A percentile compares a stretch with the other conserved stretches of the same genome.
These are phyloP conservation scores for Trididemnum miniatum DNA, from an alignment of 23 tunicate genomes.

Conservation along the genomic window DNA sequence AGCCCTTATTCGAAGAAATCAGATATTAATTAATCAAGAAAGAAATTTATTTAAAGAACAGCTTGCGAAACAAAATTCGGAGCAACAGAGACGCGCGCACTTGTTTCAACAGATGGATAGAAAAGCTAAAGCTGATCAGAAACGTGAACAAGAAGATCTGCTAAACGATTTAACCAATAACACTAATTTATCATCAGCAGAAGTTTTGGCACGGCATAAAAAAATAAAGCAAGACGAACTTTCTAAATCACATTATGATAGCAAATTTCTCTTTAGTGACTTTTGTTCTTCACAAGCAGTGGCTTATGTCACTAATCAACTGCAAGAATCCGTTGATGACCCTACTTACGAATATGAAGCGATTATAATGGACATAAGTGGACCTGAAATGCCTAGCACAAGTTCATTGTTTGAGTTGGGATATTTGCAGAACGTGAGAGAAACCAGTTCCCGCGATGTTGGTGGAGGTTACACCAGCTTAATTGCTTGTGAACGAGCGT, in stretches of 20 bases:
- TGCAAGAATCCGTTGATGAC: background rate
- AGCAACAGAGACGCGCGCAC: slow-evolving; percentile 41
- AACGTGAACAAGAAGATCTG: slow-evolving; percentile 46
- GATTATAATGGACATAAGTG: slow-evolving; percentile 35
- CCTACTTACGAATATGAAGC: slow-evolving; percentile 2
- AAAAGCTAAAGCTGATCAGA: slow-evolving; percentile 46
- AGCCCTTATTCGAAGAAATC: slow-evolving; percentile 59
- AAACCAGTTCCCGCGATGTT: slow-evolving; percentile 45
- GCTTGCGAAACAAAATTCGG: slow-evolving; percentile 46
- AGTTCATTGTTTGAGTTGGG: slow-evolving; percentile 42
- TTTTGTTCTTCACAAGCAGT: background rate
- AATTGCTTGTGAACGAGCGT: slow-evolving; percentile 61
- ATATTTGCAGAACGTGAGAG: slow-evolving; percentile 61
- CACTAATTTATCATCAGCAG: slow-evolving; percentile 41
- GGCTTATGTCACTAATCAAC: background rate
- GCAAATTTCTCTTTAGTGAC: background rate
- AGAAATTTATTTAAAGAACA: slow-evolving; percentile 50
- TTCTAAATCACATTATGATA: background rate
- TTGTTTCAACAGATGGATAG: slow-evolving; percentile 46
- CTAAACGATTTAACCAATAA: slow-evolving; percentile 61
- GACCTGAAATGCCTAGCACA: slow-evolving; percentile 62
- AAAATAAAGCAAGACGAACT: slow-evolving; percentile 25
- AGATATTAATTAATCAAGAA: slow-evolving; percentile 60
- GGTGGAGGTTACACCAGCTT: slow-evolving; percentile 82
- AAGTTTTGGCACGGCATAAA: slow-evolving; percentile 58